Conservation (phyloP, 53 echinoderm and acorn worm species). For the Pentamera pediparva region DNA sequence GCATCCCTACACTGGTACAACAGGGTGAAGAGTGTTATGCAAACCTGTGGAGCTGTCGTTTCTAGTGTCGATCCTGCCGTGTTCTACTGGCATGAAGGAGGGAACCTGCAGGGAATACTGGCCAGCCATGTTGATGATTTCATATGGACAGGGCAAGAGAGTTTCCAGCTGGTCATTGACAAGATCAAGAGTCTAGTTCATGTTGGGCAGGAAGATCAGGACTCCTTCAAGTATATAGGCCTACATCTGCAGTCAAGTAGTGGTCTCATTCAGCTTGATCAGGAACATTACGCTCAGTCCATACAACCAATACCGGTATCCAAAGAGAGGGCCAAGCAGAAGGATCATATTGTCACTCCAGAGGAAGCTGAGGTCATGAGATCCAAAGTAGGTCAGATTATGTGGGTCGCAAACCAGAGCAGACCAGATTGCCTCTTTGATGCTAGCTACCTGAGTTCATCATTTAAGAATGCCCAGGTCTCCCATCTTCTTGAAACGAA, state of each 20-base stretch:
- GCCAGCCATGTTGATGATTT: conserved; percentile 13
- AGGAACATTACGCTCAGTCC: neutral
- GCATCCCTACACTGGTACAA: conserved; percentile 5
- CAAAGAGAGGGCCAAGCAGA: neutral
- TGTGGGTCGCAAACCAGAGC: conserved; percentile 17
- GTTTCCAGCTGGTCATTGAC: neutral
- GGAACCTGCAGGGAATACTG: neutral
- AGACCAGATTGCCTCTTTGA: neutral
- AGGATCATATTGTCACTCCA: neutral
- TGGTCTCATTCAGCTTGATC: neutral
- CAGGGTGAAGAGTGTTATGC: neutral
- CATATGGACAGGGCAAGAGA: neutral
- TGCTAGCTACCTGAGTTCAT: neutral
- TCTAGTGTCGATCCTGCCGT: conserved; percentile 1
- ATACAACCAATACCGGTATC: neutral
- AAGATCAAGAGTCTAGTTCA: neutral
- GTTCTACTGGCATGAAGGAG: neutral
- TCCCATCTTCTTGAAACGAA: neutral
- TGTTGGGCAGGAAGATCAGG: neutral
- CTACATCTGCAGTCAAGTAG: neutral
- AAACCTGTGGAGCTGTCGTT: neutral
- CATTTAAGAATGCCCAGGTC: neutral
- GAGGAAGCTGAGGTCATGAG: neutral
- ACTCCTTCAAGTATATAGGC: conserved; percentile 4
- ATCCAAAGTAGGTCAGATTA: neutral